Evolutionary conservation across 2,797 vertebrate species (phyloP), one percentile per base, ranked within the genome.

Genomic region (Acanthiza pusilla): DNA sequence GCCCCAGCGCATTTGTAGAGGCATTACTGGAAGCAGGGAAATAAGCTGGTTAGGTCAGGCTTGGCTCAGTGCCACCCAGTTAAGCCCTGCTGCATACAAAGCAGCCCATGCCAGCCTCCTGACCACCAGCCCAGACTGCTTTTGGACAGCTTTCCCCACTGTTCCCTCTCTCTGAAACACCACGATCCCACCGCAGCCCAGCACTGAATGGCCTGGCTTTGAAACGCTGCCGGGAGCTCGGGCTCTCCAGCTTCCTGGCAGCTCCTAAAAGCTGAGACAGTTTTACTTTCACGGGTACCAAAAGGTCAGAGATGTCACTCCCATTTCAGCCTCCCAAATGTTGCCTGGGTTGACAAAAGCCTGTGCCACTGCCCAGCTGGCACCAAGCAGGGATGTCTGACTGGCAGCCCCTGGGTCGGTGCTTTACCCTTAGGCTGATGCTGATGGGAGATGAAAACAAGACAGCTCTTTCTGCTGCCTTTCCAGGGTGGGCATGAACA

Each of bases 161-260:
- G 29, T 81, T 95, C 67, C 34, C 55, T 76, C 78, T 55, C 57
- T 62, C 74, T 5, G 5, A 89, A 96, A 70, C 51, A 47, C 42
- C 47, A 32, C 0, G 1, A 45, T 74, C 48, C 55, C 72, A 53
- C 53, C 3, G 1, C 53, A 78, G 54, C 40, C 66, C 2, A 0
- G 47, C n/a, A 51, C 43, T 71, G 58, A 93, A 80, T 15, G 20
- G 42, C 45, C 71, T 66, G 70, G 40, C 55, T 93, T 87, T 70
- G 81, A 91, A 87, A 87, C 0, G 0, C 23, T 66, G 86, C 60
- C 0, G 0, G 51, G 48, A 62, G 63, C 78, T 86, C 0, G 0
- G 54, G 38, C 25, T 86, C 34, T 65, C 47, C 96, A 81, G 70
- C 63, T 93, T 58, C 48, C 75, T 97, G 97, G 94, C 96, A 92